Evolutionary conservation across 2,113 vertebrate genomes (phyloP), one percentile per base, ranked within the genome.

Genomic region (Pelecanus crispus): DNA sequence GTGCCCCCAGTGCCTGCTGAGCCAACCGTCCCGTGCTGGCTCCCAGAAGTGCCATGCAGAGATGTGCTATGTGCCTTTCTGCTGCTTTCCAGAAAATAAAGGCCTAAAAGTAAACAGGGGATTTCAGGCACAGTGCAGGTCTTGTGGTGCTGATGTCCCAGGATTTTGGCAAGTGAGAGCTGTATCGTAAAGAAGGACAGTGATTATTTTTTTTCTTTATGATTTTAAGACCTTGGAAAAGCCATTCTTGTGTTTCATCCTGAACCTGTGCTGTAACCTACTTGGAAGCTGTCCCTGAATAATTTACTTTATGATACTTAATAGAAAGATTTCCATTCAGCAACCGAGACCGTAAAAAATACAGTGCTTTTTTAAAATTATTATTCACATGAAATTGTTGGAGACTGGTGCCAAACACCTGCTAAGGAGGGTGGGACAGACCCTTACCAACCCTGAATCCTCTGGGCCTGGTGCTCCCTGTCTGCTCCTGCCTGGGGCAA

Each of bases 211-310:
- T 42, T 22, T 59, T 40, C 26, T 61, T 47, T 16, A 13, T 45
- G 19, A 31, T 74, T 95, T 93, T 56, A 58, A 78, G 63, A 74
- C 20, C 59, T 75, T 66, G 49, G 25, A 66, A 91, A 88, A 81
- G 38, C 19, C 11, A 45, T 90, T 73, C 31, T 59, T 21, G 2
- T 65, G 34, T 65, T 82, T 88, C 58, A 72, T 86, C 58, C 24
- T 2, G 4, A 44, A 88, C 70, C 56, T 95, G 52, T 75, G 26
- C 34, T 95, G 91, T 92, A 75, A 72, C 92, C 74, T 94, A 88
- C 72, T 92, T 95, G 93, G 88, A 97, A 94, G 38, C 42, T 44
- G 22, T 95, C 63, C 86, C 63, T 94, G 89, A 89, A 95, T 71
- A 84, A 81, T 65, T 77, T 34, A 38, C n/a, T 88, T 55, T 78